Evolutionary conservation across 1,140 invertebrate genomes (phyloP).

Genomic region (Diorhabda carinulata): DNA sequence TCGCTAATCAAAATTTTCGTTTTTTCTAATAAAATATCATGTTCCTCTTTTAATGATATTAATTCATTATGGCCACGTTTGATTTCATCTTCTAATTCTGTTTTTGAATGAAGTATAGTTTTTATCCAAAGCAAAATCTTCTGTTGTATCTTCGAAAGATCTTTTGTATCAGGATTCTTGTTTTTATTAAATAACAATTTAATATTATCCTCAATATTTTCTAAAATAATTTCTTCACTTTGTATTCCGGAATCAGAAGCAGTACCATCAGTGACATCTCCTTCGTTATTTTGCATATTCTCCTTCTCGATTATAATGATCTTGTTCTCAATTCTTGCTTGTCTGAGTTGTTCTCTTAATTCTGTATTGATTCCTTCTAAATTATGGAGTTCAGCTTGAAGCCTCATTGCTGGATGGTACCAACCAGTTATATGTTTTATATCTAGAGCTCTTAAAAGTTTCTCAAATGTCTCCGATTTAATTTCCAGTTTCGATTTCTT

Average conservation of each 20-base stretch:
- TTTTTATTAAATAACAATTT: conserved; percentile 11
- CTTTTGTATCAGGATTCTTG: not conserved
- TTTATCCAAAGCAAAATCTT: not conserved
- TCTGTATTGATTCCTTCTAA: conserved; percentile 57
- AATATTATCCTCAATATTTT: conserved; percentile 9
- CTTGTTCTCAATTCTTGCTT: conserved; percentile 17
- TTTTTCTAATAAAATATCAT: conserved; percentile 16
- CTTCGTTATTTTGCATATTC: not conserved
- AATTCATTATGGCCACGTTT: conserved; percentile 11
- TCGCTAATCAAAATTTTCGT: conserved; percentile 18
- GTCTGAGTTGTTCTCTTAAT: conserved; percentile 51
- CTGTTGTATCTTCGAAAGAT: not conserved
- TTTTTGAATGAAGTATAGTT: not conserved
- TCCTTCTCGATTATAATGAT: not conserved
- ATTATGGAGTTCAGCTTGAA: conserved; percentile 63
- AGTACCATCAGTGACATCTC: not conserved
- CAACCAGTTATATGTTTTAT: conserved; percentile 66
- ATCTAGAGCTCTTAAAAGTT: conserved; percentile 61
- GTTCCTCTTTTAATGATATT: conserved; percentile 5
- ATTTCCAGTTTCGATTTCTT: conserved; percentile 53
- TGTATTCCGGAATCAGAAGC: not conserved
- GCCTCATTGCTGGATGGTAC: conserved; percentile 71
- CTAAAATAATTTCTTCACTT: conserved; percentile 6
- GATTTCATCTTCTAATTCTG: conserved; percentile 9
- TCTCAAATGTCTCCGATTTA: conserved; percentile 56